Evolutionary conservation across 2,113 vertebrate genomes (phyloP), one percentile per base, ranked within the genome.

Genomic region (human (Homo sapiens)): DNA sequence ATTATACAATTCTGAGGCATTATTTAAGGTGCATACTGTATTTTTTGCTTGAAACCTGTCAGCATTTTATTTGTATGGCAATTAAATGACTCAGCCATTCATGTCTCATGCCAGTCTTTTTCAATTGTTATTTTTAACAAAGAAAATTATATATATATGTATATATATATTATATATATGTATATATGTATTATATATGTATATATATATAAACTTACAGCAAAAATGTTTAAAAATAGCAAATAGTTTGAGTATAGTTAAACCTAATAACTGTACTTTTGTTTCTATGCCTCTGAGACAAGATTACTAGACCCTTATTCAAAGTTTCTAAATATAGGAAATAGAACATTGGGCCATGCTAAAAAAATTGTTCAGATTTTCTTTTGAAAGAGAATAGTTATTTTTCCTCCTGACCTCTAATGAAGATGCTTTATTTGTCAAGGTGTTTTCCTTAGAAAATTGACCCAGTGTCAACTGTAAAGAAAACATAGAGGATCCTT

Each of bases 41-140:
- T 68, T 94, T 86, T 97, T n/a, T 95, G 48, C 50, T 89, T 91
- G 9, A 86, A 96, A 75, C 2, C 9, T 75, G 3, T 50, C 20
- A 73, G 17, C 0, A 78, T 32, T 55, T 89, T 84, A 90, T 76
- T 95, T 89, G 78, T 23, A 93, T 79, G 70, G 9, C 8, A 92
- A 55, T 43, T 80, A 95, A 96, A 92, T 89, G 64, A 80, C 25
- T 81, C 18, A 72, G 18, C 4, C 79, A 75, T 75, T 86, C 10
- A 40, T 82, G 18, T 68, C 25, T 79, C 32, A 66, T 93, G 85
- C 1, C 35, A 73, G 10, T 52, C 2, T 6, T 92, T 96, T 97
- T n/a, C 45, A 92, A 40, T 64, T 22, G 11, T 25, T 92, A 72
- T 75, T 76, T 81, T 55, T 12, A 83, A 90, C 18, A 61, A 86